Evolutionary conservation across 1,140 invertebrate genomes (phyloP).

Genomic region (Notospermus geniculatus): DNA sequence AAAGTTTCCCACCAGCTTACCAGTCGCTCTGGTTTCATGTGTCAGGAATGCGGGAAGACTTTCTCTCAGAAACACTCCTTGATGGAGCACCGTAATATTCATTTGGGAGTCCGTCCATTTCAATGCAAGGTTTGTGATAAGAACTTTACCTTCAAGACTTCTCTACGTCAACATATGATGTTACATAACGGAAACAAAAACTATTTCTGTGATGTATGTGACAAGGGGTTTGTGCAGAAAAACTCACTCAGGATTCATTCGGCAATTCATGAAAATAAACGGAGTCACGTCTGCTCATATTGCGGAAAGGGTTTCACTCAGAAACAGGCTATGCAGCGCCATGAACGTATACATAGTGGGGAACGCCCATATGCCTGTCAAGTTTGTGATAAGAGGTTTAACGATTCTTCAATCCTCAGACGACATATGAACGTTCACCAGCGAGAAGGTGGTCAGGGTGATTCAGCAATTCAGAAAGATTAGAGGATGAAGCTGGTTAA

Average conservation of each 20-base stretch:
- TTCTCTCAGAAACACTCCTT: conserved; percentile 47
- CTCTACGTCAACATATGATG: conserved; percentile 39
- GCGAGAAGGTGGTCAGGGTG: no score
- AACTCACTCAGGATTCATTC: conserved; percentile 40
- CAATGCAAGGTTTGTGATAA: conserved; percentile 46
- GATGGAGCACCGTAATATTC: conserved; percentile 45
- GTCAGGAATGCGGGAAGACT: conserved; percentile 47
- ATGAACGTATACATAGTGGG: conserved; percentile 47
- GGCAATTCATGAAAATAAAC: conserved; percentile 40
- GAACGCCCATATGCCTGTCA: conserved; percentile 47
- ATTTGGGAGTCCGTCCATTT: conserved; percentile 41
- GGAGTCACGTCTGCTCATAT: conserved; percentile 39
- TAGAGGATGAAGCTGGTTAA: no score
- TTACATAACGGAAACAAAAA: conserved; percentile 38
- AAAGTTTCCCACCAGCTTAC: conserved; percentile 42
- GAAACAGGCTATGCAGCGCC: conserved; percentile 40
- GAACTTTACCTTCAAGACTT: conserved; percentile 42
- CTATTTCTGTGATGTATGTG: conserved; percentile 41
- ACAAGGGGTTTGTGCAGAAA: conserved; percentile 39
- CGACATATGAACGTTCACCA: conserved; percentile 40
- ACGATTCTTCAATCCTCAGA: conserved; percentile 44
- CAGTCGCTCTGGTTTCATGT: conserved; percentile 37
- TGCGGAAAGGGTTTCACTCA: conserved; percentile 52
- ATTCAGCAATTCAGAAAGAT: no score
- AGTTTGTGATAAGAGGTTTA: conserved; percentile 40